phyloP scores from a whole-genome alignment of 2,113 vertebrate species.

The Brachyhypopomus gauderio region DNA sequence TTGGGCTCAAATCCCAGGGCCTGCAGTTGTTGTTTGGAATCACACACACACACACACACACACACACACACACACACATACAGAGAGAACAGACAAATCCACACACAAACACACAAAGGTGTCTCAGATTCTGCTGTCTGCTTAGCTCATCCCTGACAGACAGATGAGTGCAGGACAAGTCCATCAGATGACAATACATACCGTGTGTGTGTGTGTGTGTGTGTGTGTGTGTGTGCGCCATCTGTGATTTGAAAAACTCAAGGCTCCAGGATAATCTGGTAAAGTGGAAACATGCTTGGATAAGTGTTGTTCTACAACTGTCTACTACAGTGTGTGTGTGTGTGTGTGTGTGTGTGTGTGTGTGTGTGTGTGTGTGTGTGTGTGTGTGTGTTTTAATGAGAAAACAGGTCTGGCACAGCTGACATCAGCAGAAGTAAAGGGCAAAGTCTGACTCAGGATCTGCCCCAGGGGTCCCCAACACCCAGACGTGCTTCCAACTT shows the following conservation, averaged over 20 bases:
- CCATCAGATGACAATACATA: too few relatives aligned
- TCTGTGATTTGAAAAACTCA: background rate
- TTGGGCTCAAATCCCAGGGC: background rate
- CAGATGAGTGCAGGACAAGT: background rate
- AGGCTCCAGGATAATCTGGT: too few relatives aligned
- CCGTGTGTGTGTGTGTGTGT: background rate
- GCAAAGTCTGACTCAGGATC: conserved; percentile 25
- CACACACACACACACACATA: too few relatives aligned
- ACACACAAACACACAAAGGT: background rate
- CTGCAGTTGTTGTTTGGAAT: too few relatives aligned
- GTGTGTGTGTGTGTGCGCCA: background rate
- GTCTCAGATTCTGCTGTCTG: background rate
- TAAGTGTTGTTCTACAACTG: background rate
- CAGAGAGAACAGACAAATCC: too few relatives aligned
- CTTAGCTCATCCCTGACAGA: background rate
- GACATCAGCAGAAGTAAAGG: conserved; percentile 31
- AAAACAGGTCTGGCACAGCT: conserved; percentile 1
- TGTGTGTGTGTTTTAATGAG: conserved; percentile 25
- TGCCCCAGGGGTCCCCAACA: conserved; percentile 1
- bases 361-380: background rate
- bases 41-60: too few relatives aligned
- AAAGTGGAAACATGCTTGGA: background rate
- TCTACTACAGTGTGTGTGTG: background rate
- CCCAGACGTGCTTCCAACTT: conserved; percentile 40
- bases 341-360: conserved; percentile 2